phyloP scores from a whole-genome alignment of 2,888 invertebrate genomes.

The Drosophila demipolita region DNA sequence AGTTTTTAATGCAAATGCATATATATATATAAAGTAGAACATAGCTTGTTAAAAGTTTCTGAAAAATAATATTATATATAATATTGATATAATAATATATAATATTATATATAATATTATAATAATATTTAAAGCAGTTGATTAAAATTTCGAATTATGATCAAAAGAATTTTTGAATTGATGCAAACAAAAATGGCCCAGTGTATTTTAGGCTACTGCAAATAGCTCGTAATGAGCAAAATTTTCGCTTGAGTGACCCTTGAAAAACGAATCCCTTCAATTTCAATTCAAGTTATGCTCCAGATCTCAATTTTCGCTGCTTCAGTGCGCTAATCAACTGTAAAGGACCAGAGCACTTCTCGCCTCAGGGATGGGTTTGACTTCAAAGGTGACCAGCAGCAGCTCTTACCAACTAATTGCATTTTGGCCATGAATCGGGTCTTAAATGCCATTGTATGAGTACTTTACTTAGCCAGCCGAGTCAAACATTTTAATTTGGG shows the following conservation, averaged over 20 bases:
- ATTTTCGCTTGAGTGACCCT: conserved; percentile 47
- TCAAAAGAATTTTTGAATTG: background rate
- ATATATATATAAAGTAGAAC: background rate
- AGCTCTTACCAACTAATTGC: conserved; percentile 61
- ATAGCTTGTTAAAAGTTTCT: background rate
- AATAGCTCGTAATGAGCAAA: conserved; percentile 55
- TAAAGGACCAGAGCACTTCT: conserved; percentile 30
- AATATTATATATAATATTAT: no score
- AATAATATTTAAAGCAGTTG: background rate
- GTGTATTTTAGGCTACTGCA: conserved; percentile 16
- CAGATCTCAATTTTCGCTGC: conserved; percentile 40
- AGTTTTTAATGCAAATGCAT: background rate
- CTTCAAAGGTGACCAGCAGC: conserved; percentile 42
- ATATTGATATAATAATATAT: no score
- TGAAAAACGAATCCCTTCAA: conserved; percentile 42
- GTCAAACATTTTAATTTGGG: conserved; percentile 54
- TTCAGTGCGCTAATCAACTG: conserved; percentile 59
- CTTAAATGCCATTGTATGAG: conserved; percentile 43
- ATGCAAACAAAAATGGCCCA: background rate
- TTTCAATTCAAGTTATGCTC: conserved; percentile 47
- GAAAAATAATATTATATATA: no score
- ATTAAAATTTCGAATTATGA: background rate
- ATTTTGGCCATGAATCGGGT: conserved; percentile 39
- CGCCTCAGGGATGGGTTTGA: background rate
- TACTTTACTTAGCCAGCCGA: conserved; percentile 57